phyloP scores from a whole-genome alignment of 2,888 invertebrate species.

The Scaptomyza parva region DNA sequence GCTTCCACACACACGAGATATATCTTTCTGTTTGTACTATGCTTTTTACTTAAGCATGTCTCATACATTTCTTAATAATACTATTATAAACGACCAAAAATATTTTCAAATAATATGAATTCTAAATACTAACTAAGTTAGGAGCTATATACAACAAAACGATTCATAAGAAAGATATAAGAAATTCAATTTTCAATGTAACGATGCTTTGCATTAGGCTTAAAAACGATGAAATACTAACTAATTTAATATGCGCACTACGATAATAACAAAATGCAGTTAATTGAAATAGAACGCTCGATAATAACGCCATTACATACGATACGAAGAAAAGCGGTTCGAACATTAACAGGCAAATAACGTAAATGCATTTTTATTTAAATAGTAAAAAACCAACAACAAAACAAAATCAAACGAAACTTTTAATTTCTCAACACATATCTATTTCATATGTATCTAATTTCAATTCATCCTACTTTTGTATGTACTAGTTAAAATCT shows the following conservation, averaged over 20 bases:
- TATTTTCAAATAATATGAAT: constrained; percentile 35
- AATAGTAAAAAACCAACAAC: no score
- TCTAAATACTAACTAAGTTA: constrained; percentile 54
- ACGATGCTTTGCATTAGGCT: constrained; percentile 69
- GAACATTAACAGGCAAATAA: constrained; percentile 42
- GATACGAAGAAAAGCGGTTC: constrained; percentile 46
- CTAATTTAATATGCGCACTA: constrained; percentile 38
- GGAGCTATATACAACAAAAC: constrained; percentile 28
- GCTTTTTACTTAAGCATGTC: constrained; percentile 50
- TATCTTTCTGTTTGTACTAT: constrained; percentile 56
- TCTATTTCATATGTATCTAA: constrained; percentile 34
- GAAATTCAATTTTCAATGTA: constrained; percentile 22
- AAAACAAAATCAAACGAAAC: constrained; percentile 34
- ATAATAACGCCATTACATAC: constrained; percentile 23
- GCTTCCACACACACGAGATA: constrained; percentile 29
- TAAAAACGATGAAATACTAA: constrained; percentile 50
- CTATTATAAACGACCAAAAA: constrained; percentile 66
- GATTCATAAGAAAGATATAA: constrained; percentile 35
- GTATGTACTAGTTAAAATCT: constrained; percentile 15
- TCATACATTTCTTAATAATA: constrained; percentile 47
- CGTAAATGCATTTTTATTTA: constrained; percentile 70
- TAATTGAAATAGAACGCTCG: constrained; percentile 27
- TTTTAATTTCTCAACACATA: constrained; percentile 33
- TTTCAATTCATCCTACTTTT: constrained; percentile 35
- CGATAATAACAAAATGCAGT: constrained; percentile 49